A percentile compares a stretch with the other conserved stretches of the same genome.
phyloP scores from a whole-genome alignment of 2,888 invertebrate species.

The Drosophila nigritarsus region DNA sequence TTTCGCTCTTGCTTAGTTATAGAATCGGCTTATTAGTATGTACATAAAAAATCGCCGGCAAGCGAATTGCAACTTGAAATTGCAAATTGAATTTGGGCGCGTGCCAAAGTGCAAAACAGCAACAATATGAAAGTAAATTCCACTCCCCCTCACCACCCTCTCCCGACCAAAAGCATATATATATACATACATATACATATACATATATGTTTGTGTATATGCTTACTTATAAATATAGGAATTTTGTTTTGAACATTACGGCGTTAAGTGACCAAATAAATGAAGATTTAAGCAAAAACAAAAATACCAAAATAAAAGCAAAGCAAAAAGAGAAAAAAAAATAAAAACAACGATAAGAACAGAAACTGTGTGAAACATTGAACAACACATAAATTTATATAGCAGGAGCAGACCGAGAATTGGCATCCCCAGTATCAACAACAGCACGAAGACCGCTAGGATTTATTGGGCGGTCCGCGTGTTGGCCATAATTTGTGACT shows the following conservation, averaged over 20 bases:
- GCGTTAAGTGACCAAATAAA: constrained; percentile 28
- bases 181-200: background rate
- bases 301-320: constrained; percentile 12
- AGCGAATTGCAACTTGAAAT: constrained; percentile 43
- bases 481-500: constrained; percentile 40
- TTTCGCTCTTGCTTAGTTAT: background rate
- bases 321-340: background rate
- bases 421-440: constrained; percentile 11
- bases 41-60: constrained; percentile 10
- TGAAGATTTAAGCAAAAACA: constrained; percentile 19
- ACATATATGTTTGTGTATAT: background rate
- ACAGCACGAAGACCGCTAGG: constrained; percentile 23
- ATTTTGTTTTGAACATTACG: constrained; percentile 14
- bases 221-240: constrained; percentile 13
- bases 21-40: constrained; percentile 16
- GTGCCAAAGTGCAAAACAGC: constrained; percentile 61
- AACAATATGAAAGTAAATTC: constrained; percentile 30
- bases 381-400: constrained; percentile 58
- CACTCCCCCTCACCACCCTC: background rate
- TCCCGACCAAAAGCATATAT: no score
- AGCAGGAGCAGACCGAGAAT: constrained; percentile 16
- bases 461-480: constrained; percentile 56
- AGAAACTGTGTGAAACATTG: constrained; percentile 22
- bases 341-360: background rate
- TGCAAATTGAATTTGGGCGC: constrained; percentile 61